These are phyloP conservation scores for Typhlichthys eigenmanni DNA, from an alignment of 2,797 vertebrate genomes.

Conservation along the genomic window DNA sequence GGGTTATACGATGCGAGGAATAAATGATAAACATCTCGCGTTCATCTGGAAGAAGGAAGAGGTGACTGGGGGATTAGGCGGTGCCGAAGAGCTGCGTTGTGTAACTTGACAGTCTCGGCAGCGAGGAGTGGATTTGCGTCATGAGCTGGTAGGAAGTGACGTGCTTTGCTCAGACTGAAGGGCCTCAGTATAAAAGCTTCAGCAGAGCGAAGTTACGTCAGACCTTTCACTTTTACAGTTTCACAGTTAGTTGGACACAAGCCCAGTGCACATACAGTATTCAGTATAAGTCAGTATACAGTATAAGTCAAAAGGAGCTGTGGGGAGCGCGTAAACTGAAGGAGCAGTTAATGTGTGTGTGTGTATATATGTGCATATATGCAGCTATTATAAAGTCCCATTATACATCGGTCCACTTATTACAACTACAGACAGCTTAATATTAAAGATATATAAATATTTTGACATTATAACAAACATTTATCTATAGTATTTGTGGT, in stretches of 20 bases:
- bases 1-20: neutral
- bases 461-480: neutral
- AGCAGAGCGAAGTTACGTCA: conserved; percentile 64
- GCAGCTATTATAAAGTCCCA: conserved; percentile 51
- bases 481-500: neutral
- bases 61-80: conserved; percentile 23
- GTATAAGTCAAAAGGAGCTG: conserved; percentile 63
- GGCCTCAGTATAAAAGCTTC: conserved; percentile 55
- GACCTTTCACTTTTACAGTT: conserved; percentile 72
- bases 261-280: conserved; percentile 61
- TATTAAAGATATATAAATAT: conserved; percentile 6
- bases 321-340: conserved; percentile 65
- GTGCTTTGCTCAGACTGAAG: conserved; percentile 38
- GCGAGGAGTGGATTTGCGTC: conserved; percentile 25
- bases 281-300: too few species aligned
- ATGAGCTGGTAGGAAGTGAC: conserved; percentile 38
- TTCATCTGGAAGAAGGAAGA: conserved; percentile 13
- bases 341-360: conserved; percentile 46
- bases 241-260: conserved; percentile 71
- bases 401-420: conserved; percentile 37
- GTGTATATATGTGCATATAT: conserved; percentile 6
- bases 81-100: conserved; percentile 33
- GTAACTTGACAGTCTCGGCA: conserved; percentile 31
- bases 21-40: conserved; percentile 2
- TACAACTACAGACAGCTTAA: conserved; percentile 32